Base-by-base conservation (phyloP, 2,888 invertebrate species). In the Sisyra terminalis region DNA sequence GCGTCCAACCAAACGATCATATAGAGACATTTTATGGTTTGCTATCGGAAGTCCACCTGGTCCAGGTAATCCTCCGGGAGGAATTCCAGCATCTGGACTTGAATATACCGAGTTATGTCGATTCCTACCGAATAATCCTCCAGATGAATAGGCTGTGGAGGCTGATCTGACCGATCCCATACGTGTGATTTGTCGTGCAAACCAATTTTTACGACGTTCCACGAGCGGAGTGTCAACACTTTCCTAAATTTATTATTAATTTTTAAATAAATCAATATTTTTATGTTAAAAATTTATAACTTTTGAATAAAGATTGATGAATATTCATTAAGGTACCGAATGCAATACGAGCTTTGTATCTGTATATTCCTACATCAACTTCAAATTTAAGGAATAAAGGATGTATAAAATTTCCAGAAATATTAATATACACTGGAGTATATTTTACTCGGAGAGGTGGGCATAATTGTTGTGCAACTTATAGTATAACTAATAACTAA, bases 161-260 rank as follows among this genome's bases (percentile, higher is more conserved):
- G 86, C 82, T 30, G 87, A 87, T 17, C 88, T 70, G 29, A 83
- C 77, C 0, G 87, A 87, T 2, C 87, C 87, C 78, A 88, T 84
- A 50, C 86, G 67, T 9, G 84, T 85, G 49, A 88, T 78, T 57
- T 86, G 86, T 38, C 88, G 71, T 50, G 83, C 83, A 52, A 89
- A 79, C 88, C 88, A 88, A 60, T 84, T 87, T 60, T 87, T 88
- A 30, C 87, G 68, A 42, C 86, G 65, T 57, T 87, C 86, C 13
- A 84, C 86, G 55, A 88, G 70, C 7, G 88, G 88, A 0, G 88
- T 88, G 54, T 88, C 88, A 1, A 89, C 88, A 56, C 88, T 87
- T 64, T 88, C 87, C 87, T 87, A 59, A 17, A 31, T 10, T 9
- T 3, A 31, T 11, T 6, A 31, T 7, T 31, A 31, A 31, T 9